These are phyloP conservation scores for Montipora efflorescens DNA, from an alignment of 64 coral and sea anemone species.

Conservation along the genomic window DNA sequence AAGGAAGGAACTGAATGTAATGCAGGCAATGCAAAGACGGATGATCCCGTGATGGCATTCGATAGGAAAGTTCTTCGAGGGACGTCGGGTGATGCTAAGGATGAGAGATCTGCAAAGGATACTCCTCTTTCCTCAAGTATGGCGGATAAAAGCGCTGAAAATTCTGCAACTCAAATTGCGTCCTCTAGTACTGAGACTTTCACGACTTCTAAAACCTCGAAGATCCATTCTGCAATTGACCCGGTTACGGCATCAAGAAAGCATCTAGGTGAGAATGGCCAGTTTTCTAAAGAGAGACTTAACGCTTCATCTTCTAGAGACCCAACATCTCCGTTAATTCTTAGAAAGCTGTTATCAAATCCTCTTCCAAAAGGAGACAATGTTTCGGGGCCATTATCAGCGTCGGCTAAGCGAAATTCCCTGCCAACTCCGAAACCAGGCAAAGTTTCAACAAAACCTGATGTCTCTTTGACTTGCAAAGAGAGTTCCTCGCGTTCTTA, in stretches of 20 bases:
- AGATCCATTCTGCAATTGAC: neutral
- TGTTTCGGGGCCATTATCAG: neutral
- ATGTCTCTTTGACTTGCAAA: neutral
- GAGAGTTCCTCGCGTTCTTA: conserved; percentile 9
- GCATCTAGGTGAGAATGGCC: neutral
- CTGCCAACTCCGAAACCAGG: neutral
- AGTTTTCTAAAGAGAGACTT: neutral
- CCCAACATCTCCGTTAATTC: neutral
- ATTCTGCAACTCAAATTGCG: neutral
- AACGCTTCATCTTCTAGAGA: neutral
- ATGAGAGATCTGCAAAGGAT: neutral
- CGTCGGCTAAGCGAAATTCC: conserved; percentile 8
- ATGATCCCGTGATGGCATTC: neutral
- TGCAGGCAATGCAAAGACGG: no score
- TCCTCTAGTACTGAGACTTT: neutral
- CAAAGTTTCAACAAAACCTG: neutral
- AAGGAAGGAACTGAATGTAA: neutral
- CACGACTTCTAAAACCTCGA: neutral
- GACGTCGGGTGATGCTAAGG: conserved; percentile 3
- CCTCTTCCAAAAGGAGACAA: neutral
- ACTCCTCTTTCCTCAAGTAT: neutral
- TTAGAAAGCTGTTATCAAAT: neutral
- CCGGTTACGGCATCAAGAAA: neutral
- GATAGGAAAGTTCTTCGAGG: conserved; percentile 31
- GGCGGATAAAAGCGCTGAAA: neutral